Percentiles rank a stretch among this genome's conserved stretches.
Evolutionary conservation across 2,797 vertebrate species (phyloP).

Genomic region (Telmatherina bonti): DNA sequence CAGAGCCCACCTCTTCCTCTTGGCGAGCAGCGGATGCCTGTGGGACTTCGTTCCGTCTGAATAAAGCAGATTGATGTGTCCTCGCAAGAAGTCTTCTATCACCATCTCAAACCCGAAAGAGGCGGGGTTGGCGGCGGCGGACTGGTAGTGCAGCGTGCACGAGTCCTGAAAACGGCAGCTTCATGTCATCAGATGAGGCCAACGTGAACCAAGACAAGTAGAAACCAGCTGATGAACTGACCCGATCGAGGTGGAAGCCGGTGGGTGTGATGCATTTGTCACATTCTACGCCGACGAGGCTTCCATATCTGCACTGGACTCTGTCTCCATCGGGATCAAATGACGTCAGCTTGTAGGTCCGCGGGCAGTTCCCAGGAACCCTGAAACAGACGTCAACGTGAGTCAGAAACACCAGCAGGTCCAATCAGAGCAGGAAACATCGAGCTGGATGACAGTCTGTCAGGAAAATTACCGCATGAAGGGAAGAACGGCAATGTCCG

Average conservation of each 20-base stretch:
- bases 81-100: not conserved
- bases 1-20: not conserved
- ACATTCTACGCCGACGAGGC: not conserved
- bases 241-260: slow-evolving; percentile 65
- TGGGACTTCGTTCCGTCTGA: not conserved
- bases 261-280: slow-evolving; percentile 9
- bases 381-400: slow-evolving; percentile 16
- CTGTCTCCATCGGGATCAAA: slow-evolving; percentile 71
- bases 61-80: not conserved
- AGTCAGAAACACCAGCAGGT: no score
- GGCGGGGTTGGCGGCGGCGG: rapidly evolving
- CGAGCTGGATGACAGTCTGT: no score
- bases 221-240: not conserved
- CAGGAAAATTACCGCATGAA: slow-evolving; percentile 39
- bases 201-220: not conserved
- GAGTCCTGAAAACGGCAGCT: slow-evolving; percentile 1
- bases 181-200: not conserved
- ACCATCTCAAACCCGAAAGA: slow-evolving; percentile 2
- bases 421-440: no score
- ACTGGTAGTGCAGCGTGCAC: not conserved
- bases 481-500: slow-evolving; percentile 54
- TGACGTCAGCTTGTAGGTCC: slow-evolving; percentile 54
- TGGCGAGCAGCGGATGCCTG: not conserved
- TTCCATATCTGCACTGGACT: slow-evolving; percentile 68
- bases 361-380: slow-evolving; percentile 72